Evolutionary conservation across 2,888 invertebrate species (phyloP).

Genomic region (Opisthograptis luteolata): DNA sequence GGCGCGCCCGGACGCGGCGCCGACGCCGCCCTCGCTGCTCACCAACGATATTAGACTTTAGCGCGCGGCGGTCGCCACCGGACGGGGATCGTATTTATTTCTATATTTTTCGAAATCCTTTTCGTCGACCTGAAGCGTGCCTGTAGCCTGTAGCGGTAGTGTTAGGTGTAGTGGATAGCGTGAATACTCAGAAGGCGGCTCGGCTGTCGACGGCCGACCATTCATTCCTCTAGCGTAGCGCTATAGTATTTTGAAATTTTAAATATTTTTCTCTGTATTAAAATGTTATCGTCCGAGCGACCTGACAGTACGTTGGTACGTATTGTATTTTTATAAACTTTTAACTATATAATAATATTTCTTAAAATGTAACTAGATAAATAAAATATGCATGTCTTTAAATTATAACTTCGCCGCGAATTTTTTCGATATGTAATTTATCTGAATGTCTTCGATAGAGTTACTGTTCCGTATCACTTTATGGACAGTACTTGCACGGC

Average conservation of each 20-base stretch:
- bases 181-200: conserved; percentile 80
- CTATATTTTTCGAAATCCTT: conserved; percentile 70
- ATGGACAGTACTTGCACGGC: conserved; percentile 23
- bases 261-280: conserved; percentile 52
- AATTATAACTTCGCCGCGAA: conserved; percentile 18
- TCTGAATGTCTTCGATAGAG: conserved; percentile 11
- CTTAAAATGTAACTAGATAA: conserved; percentile 33
- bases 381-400: conserved; percentile 27
- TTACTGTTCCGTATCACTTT: conserved; percentile 17
- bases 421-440: conserved; percentile 2
- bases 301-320: conserved; percentile 58
- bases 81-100: conserved; percentile 59
- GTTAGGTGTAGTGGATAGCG: conserved; percentile 57
- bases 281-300: conserved; percentile 50
- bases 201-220: conserved; percentile 57
- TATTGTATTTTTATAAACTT: conserved; percentile 60
- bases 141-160: conserved; percentile 64
- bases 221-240: conserved; percentile 78
- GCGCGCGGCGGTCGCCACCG: conserved; percentile 26
- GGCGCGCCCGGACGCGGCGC: conserved; percentile 42
- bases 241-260: conserved; percentile 64
- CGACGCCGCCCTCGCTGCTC: conserved; percentile 39
- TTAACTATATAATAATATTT: conserved; percentile 50
- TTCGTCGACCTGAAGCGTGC: conserved; percentile 73
- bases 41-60: conserved; percentile 70